phyloP scores from a whole-genome alignment of 2,888 invertebrate species.

The Calephelis perditalis region DNA sequence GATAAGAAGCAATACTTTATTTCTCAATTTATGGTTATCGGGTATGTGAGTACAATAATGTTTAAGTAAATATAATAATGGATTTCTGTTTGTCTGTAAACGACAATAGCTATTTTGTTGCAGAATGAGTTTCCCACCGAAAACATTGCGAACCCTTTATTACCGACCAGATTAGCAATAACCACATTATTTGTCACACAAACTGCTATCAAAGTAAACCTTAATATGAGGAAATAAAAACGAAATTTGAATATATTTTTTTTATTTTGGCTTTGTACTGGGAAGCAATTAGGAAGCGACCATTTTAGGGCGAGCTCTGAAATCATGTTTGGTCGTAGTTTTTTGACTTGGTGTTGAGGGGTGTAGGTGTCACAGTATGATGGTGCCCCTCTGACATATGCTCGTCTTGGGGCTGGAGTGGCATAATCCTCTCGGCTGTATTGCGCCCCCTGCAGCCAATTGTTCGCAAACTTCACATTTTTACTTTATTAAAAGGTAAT shows the following conservation, averaged over 20 bases:
- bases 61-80: neutral
- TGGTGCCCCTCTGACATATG: constrained; percentile 62
- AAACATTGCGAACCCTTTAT: constrained; percentile 38
- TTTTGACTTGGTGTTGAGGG: constrained; percentile 26
- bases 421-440: constrained; percentile 69
- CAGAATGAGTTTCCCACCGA: constrained; percentile 36
- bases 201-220: constrained; percentile 21
- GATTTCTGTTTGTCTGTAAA: neutral
- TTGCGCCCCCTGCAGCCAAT: constrained; percentile 55
- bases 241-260: constrained; percentile 34
- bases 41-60: no score
- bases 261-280: constrained; percentile 40
- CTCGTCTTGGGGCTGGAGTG: constrained; percentile 62
- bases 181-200: constrained; percentile 42
- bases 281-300: constrained; percentile 58
- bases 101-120: constrained; percentile 11
- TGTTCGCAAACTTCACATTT: constrained; percentile 60
- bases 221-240: constrained; percentile 32
- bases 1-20: no score
- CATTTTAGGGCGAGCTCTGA: constrained; percentile 40
- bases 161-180: constrained; percentile 50
- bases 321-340: constrained; percentile 23
- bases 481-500: constrained; percentile 45
- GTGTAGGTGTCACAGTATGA: constrained; percentile 32
- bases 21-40: no score